A percentile compares a stretch with the other conserved stretches of the same genome.
Evolutionary conservation across 1,140 invertebrate genomes (phyloP).

Genomic region (Atta cephalotes): DNA sequence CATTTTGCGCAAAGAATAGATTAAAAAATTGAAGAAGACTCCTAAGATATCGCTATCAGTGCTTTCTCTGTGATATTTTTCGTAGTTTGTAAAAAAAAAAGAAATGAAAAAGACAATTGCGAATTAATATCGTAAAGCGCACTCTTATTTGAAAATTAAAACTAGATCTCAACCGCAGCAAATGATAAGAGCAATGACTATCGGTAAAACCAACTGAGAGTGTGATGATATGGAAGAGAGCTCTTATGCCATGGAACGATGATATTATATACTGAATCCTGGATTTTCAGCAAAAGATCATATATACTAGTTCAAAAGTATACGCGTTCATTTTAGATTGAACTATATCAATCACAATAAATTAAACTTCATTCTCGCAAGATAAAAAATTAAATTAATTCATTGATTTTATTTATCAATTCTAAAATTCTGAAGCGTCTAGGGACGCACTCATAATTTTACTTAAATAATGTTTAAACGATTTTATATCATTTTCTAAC

Average conservation of each 20-base stretch:
- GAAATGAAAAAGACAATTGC: not conserved
- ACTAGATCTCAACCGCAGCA: not conserved
- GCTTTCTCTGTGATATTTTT: not conserved
- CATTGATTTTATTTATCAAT: not conserved
- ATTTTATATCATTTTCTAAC: not conserved
- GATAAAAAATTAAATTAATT: not conserved
- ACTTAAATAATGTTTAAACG: not conserved
- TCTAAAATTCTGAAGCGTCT: not conserved
- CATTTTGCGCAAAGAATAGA: slow-evolving; percentile 38
- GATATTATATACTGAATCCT: not conserved
- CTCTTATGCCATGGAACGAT: slow-evolving; percentile 12
- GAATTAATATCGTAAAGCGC: slow-evolving; percentile 1
- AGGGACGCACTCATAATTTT: not conserved
- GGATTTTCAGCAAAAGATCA: slow-evolving; percentile 17
- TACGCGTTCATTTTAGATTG: not conserved
- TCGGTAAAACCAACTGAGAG: not conserved
- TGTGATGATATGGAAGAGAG: slow-evolving; percentile 29
- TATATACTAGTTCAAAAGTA: not conserved
- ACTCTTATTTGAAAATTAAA: slow-evolving; percentile 19
- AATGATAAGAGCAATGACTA: slow-evolving; percentile 20
- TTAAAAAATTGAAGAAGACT: not conserved
- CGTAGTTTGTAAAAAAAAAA: not conserved
- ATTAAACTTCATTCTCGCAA: not conserved
- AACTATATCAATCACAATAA: not conserved
- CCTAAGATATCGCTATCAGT: not conserved